These are phyloP conservation scores for Alcedo atthis DNA, from an alignment of 2,797 vertebrate genomes.

Conservation along the genomic window DNA sequence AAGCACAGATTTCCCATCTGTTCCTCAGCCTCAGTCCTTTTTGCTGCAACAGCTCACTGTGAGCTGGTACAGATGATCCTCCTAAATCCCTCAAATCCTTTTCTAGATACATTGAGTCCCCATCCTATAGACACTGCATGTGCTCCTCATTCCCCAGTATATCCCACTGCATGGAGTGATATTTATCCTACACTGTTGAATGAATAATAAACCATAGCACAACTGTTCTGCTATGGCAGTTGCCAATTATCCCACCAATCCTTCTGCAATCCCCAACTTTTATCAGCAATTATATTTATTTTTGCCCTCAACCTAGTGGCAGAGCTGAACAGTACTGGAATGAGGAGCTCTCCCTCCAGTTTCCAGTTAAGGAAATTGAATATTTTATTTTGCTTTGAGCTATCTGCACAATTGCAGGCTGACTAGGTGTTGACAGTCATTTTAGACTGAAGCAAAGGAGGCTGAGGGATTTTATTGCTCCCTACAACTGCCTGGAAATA, in stretches of 20 bases:
- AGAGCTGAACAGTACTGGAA: background rate
- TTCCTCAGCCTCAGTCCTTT: conserved; percentile 43
- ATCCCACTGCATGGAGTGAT: background rate
- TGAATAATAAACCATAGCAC: background rate
- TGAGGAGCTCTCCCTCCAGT: background rate
- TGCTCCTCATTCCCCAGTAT: background rate
- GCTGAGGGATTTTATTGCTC: no score
- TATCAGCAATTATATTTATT: background rate
- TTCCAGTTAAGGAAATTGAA: background rate
- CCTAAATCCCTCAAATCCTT: conserved; percentile 29
- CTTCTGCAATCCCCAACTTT: background rate
- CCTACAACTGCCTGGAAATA: no score
- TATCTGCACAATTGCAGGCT: background rate
- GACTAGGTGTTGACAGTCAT: background rate
- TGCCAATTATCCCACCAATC: background rate
- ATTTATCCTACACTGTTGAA: background rate
- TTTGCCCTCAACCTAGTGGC: background rate
- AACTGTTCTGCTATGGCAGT: background rate
- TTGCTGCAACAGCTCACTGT: background rate
- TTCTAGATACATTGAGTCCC: background rate
- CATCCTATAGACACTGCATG: background rate
- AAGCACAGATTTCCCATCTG: conserved; percentile 56
- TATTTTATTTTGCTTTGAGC: background rate
- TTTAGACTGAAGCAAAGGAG: no score
- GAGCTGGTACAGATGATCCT: conserved; percentile 16